phyloP scores from a whole-genome alignment of 2,797 vertebrate species.

The Dendrocincla tyrannina region DNA sequence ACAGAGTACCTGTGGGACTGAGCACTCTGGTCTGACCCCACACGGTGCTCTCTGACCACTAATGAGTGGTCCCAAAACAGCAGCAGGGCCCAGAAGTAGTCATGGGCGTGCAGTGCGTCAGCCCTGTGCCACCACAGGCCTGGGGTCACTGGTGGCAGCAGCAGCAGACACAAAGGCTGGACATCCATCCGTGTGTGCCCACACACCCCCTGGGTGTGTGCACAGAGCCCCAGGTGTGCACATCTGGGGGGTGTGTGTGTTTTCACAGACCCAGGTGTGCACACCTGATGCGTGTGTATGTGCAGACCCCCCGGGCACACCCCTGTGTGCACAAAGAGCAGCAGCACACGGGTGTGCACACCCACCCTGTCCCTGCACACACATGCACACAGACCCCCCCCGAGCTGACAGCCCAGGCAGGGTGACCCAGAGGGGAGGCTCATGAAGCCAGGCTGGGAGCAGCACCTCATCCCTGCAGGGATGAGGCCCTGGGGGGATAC shows the following conservation, averaged over 20 bases:
- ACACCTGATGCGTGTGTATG: no score
- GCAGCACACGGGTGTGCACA: background rate
- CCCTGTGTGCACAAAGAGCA: background rate
- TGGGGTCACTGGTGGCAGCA: background rate
- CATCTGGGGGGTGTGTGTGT: no score
- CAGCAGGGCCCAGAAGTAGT: background rate
- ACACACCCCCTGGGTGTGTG: background rate
- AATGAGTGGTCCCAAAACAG: background rate
- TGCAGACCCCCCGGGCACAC: background rate
- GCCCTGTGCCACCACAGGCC: accelerated
- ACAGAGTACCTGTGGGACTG: background rate
- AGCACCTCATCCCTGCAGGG: background rate
- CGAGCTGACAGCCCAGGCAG: background rate
- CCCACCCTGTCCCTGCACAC: background rate
- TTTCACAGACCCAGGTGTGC: no score
- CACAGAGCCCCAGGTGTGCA: background rate
- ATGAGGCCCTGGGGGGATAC: accelerated
- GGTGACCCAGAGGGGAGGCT: background rate
- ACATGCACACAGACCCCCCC: accelerated
- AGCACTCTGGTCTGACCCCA: background rate
- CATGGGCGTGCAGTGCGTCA: accelerated
- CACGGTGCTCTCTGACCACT: no score
- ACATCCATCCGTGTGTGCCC: accelerated
- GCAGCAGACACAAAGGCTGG: background rate
- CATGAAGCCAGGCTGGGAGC: background rate